Percentiles rank a stretch among this genome's conserved stretches.
Evolutionary conservation across 2,888 invertebrate genomes (phyloP).

Genomic region (Eupithecia pulchellata): DNA sequence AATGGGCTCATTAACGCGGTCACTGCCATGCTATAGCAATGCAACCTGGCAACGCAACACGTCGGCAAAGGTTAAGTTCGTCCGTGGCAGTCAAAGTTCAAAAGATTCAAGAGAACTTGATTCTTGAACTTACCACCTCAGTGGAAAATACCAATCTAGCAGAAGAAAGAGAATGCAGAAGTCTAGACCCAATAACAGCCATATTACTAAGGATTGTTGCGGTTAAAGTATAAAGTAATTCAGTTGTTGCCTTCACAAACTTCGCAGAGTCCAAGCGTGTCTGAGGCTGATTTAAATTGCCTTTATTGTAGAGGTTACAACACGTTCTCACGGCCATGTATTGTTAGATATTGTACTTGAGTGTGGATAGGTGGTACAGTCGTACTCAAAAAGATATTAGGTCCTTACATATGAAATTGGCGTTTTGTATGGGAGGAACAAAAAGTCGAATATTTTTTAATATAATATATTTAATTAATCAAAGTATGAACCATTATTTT

Average conservation of each 20-base stretch:
- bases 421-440: too few species aligned
- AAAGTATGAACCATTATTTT: too few species aligned
- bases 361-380: constrained; percentile 30
- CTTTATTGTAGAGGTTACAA: constrained; percentile 72
- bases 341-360: constrained; percentile 51
- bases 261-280: constrained; percentile 62
- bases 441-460: too few species aligned
- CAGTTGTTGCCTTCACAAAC: constrained; percentile 14
- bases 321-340: constrained; percentile 74
- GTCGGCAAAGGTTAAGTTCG: background rate
- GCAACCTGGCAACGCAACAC: background rate
- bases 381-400: constrained; percentile 2
- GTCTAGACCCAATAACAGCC: background rate
- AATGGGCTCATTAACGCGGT: too few species aligned
- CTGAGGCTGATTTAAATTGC: constrained; percentile 70
- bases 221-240: constrained; percentile 10
- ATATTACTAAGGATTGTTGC: background rate
- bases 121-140: background rate
- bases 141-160: background rate
- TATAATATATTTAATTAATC: too few species aligned
- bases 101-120: too few species aligned
- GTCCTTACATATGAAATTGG: too few species aligned
- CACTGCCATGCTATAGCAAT: too few species aligned
- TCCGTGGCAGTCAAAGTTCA: background rate
- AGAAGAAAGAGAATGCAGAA: too few species aligned